Evolutionary conservation across 2,113 vertebrate genomes (phyloP).

Genomic region (Sisor rabdophorus): DNA sequence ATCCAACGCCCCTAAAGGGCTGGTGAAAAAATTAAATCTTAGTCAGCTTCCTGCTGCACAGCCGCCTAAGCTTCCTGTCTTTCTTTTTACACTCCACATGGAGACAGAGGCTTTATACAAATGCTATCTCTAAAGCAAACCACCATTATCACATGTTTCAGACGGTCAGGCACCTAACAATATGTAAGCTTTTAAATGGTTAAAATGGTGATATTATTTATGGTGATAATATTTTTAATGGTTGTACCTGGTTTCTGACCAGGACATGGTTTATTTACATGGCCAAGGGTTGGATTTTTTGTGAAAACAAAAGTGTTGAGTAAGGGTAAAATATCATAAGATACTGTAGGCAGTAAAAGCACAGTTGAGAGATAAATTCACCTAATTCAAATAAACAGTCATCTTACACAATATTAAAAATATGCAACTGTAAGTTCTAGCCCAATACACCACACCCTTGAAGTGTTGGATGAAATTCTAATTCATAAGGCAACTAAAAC

Average conservation of each 20-base stretch:
- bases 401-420: not conserved
- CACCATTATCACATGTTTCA: constrained; percentile 26
- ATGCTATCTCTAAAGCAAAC: constrained; percentile 28
- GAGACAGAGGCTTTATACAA: constrained; percentile 8
- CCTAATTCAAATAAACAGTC: not conserved
- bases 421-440: too few species aligned
- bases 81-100: constrained; percentile 28
- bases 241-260: not conserved
- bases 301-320: not conserved
- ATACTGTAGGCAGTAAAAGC: not conserved
- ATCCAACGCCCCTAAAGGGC: not conserved
- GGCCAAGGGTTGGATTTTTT: not conserved
- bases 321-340: not conserved
- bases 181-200: not conserved
- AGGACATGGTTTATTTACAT: not conserved
- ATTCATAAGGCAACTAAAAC: too few species aligned
- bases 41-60: constrained; percentile 30
- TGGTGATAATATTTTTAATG: too few species aligned
- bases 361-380: not conserved
- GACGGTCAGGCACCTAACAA: constrained; percentile 16
- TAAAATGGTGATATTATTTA: not conserved
- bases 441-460: too few species aligned
- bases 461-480: too few species aligned
- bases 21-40: constrained; percentile 40
- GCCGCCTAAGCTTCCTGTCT: constrained; percentile 50